These are phyloP conservation scores for Ypsolopha sequella DNA, from an alignment of 2,888 invertebrate genomes.

Conservation along the genomic window DNA sequence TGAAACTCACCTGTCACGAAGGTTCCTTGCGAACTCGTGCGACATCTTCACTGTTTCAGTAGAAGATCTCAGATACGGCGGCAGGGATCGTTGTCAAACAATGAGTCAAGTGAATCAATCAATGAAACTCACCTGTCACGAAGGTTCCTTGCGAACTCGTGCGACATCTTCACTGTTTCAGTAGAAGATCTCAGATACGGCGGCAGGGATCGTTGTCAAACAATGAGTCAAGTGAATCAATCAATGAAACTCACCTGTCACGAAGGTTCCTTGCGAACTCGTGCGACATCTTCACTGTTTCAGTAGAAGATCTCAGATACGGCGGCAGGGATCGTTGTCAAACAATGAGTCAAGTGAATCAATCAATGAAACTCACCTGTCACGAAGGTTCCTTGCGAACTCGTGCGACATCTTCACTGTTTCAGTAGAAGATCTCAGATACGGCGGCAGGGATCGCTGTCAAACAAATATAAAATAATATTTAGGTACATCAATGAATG, in stretches of 20 bases:
- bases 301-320: constrained; percentile 49
- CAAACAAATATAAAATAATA: neutral
- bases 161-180: constrained; percentile 50
- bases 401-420: constrained; percentile 51
- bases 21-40: constrained; percentile 33
- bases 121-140: constrained; percentile 41
- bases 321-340: constrained; percentile 48
- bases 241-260: constrained; percentile 33
- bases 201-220: constrained; percentile 51
- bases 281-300: constrained; percentile 49
- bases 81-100: constrained; percentile 51
- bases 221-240: too few relatives aligned
- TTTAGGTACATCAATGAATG: too few relatives aligned
- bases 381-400: constrained; percentile 29
- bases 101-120: too few relatives aligned
- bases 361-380: constrained; percentile 33
- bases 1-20: constrained; percentile 39
- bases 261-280: constrained; percentile 33
- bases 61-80: constrained; percentile 48
- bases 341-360: too few relatives aligned
- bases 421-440: constrained; percentile 50
- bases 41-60: constrained; percentile 54
- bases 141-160: constrained; percentile 32
- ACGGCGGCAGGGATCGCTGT: constrained; percentile 51
- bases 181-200: constrained; percentile 50